Evolutionary conservation across 1,140 invertebrate genomes (phyloP), one percentile per base, ranked within the genome.

Genomic region (Aleiodes sp.): DNA sequence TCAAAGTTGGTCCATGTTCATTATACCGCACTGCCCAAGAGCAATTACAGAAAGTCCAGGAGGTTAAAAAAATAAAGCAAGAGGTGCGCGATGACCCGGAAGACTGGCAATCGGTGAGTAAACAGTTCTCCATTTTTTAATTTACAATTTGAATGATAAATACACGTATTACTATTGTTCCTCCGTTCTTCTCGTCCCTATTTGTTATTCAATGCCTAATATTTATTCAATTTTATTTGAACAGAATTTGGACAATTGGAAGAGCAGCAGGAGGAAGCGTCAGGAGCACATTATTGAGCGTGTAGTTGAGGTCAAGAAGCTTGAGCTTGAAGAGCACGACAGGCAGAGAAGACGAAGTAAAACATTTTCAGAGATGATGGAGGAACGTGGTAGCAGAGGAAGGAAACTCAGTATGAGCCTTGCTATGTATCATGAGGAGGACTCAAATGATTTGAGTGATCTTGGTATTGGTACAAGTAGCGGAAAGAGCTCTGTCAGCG

Each of bases 301-400:
- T 71, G 94, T 94, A 33, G 94, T 95, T 28, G 94, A 96, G 87
- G 93, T 95, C 71, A 94, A 96, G 77, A 94, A 94, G 82, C 88
- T 94, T 75, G 92, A 93, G 84, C 86, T 93, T 77, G 92, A 94
- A 82, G 91, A 94, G 78, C 89, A 93, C 80, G 91, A 88, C 85
- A 87, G 89, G 77, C 88, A 87, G 72, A 89, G 91, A 77, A 88
- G 89, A 81, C 91, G 93, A 82, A 93, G 91, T 79, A 97, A 97
- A 88, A 97, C 96, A 39, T 98, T 97, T 88, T 95, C 91, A 79
- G 94, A 98, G 86, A 97, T 98, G 91, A 90, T 96, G 87, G 93
- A 96, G 83, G 94, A 96, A 84, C 92, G 94, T 91, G 87, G 83
- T 65, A 87, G 79, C 70, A 83, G 87, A 46, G 86, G 87, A 56